A percentile compares a stretch with the other conserved stretches of the same genome.
phyloP scores from a whole-genome alignment of 1,140 invertebrate species.

The Diabrotica virgifera region DNA sequence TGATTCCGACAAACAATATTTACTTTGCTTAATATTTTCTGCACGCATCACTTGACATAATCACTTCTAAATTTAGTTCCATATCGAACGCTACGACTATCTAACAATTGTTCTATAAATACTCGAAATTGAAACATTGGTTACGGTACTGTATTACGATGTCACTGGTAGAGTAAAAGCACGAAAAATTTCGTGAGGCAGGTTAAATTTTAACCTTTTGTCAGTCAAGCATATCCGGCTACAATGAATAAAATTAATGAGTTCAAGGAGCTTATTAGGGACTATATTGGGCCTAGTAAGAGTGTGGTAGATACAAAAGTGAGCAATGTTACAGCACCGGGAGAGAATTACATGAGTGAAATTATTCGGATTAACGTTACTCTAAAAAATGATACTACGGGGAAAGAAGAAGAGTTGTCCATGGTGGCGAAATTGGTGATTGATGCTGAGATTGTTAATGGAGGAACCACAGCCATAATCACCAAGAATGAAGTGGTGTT shows the following conservation, averaged over 20 bases:
- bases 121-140: too few relatives aligned
- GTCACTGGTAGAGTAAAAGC: too few relatives aligned
- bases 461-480: slow-evolving; percentile 35
- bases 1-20: too few relatives aligned
- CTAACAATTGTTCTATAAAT: too few relatives aligned
- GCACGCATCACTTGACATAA: too few relatives aligned
- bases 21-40: too few relatives aligned
- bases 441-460: slow-evolving; percentile 46
- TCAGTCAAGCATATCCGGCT: too few relatives aligned
- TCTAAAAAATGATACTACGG: slow-evolving; percentile 23
- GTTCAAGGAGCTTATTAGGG: neutral
- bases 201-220: too few relatives aligned
- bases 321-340: slow-evolving; percentile 51
- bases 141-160: too few relatives aligned
- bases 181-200: too few relatives aligned
- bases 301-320: neutral
- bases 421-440: slow-evolving; percentile 51
- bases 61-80: too few relatives aligned
- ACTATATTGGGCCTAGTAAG: slow-evolving; percentile 1
- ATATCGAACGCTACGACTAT: too few relatives aligned
- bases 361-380: slow-evolving; percentile 51
- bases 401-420: slow-evolving; percentile 36
- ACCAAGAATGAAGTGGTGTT: slow-evolving; percentile 47
- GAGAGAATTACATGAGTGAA: slow-evolving; percentile 61
- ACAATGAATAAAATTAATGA: slow-evolving; percentile 1